phyloP scores from a whole-genome alignment of 2,888 invertebrate genomes.

The Chalcis sispes region DNA sequence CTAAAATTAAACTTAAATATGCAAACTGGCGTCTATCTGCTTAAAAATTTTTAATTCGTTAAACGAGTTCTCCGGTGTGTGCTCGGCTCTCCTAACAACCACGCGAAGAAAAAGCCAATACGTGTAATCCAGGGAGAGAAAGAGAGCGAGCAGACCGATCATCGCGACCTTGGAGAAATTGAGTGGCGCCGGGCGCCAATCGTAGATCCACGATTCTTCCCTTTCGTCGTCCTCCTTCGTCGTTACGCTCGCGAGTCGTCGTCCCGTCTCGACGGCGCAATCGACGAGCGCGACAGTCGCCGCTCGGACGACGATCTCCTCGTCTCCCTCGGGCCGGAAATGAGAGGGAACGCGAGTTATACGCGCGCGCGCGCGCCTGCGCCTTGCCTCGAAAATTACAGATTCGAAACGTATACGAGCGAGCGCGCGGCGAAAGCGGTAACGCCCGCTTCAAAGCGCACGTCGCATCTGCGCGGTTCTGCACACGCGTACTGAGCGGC shows the following conservation, averaged over 20 bases:
- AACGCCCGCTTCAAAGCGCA: neutral
- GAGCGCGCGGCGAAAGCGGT: too few species aligned
- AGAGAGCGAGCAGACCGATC: neutral
- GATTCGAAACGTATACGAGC: neutral
- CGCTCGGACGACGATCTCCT: too few species aligned
- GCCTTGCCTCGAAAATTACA: constrained; percentile 26
- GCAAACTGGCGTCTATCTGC: too few species aligned
- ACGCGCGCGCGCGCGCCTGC: too few species aligned
- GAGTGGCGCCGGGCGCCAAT: constrained; percentile 37
- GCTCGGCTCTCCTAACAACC: neutral
- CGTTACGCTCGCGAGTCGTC: neutral
- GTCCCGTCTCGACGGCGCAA: constrained; percentile 12
- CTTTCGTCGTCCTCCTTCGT: neutral
- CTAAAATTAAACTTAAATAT: too few species aligned
- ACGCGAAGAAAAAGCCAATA: neutral
- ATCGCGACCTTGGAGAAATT: constrained; percentile 8
- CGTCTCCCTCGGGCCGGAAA: constrained; percentile 27
- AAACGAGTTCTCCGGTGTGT: too few species aligned
- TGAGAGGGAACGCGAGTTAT: neutral
- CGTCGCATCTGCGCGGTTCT: neutral
- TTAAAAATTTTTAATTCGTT: too few species aligned
- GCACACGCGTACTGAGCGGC: neutral
- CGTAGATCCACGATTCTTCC: constrained; percentile 10
- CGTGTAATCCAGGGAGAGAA: constrained; percentile 3
- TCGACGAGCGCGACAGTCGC: neutral